A percentile compares a stretch with the other conserved stretches of the same genome.
phyloP scores from a whole-genome alignment of 1,140 invertebrate species.

The Apis dorsata region DNA sequence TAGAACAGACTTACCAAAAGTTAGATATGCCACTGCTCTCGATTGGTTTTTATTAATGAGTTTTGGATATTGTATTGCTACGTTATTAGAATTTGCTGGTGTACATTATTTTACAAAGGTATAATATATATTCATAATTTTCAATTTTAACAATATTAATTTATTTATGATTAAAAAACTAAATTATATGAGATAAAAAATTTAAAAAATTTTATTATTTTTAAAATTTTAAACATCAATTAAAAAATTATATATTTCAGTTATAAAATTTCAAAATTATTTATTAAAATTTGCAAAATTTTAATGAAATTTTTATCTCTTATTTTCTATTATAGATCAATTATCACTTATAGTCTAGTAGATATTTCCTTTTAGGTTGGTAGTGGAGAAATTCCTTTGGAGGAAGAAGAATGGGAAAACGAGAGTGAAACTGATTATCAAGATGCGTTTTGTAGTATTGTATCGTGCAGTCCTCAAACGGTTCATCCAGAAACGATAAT shows the following conservation, averaged over 20 bases:
- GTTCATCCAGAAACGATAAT: constrained; percentile 65
- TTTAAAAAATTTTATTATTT: too few species aligned
- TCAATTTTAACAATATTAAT: background rate
- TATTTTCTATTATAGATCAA: too few species aligned
- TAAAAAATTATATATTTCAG: too few species aligned
- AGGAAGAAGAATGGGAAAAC: constrained; percentile 90
- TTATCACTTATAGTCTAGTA: too few species aligned
- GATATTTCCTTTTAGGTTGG: constrained; percentile 82
- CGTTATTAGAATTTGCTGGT: constrained; percentile 94
- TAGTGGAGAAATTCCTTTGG: constrained; percentile 88
- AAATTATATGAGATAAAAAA: too few species aligned
- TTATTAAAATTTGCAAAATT: too few species aligned
- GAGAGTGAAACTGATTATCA: constrained; percentile 65
- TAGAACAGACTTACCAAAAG: constrained; percentile 93
- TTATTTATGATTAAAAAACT: too few species aligned
- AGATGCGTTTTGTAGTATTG: constrained; percentile 66
- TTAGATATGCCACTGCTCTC: constrained; percentile 93
- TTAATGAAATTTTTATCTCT: too few species aligned
- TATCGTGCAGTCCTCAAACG: constrained; percentile 68
- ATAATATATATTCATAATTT: background rate
- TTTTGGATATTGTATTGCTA: constrained; percentile 96
- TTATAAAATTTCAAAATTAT: too few species aligned
- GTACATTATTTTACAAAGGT: constrained; percentile 97
- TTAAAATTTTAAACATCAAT: too few species aligned
- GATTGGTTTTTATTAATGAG: constrained; percentile 97